Evolutionary conservation across 2,888 invertebrate species (phyloP), one percentile per base, ranked within the genome.

Genomic region (Brachyopa scutellaris): DNA sequence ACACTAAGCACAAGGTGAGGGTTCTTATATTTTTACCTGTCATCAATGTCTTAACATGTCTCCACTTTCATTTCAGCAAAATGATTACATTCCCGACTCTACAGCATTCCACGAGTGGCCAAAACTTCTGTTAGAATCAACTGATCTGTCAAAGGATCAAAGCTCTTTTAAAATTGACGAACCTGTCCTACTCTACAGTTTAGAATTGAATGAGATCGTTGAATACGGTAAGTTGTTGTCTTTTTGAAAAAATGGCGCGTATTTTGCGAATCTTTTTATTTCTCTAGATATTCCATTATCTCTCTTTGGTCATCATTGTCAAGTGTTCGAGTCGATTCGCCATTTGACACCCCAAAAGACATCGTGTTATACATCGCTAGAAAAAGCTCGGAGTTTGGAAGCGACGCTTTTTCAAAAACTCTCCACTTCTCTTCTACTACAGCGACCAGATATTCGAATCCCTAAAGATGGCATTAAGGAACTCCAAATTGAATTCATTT

Each of bases 231-330:
- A 53, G 8, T n/a, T 2, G 3, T 29, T 17, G 6, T 9, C 5
- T 2, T n/a, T 2, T 6, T 13, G 15, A 19, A 7, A n/a, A 13
- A 13, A 29, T n/a, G n/a, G n/a, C n/a, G n/a, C n/a, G n/a, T n/a
- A n/a, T 26, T 26, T 26, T 26, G 26, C 26, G 26, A 26, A 26
- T 13, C 9, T n/a, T 19, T 15, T 9, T 8, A 8, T 33, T 42
- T 53, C 23, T 21, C 9, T 31, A 84, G 89, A 88, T 49, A 74
- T 90, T 62, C 90, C 90, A 5, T 77, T 85, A 73, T 86, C 86
- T 0, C 85, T 88, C 8, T 85, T 86, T n/a, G 85, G 85, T 7
- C 66, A 87, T 2, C 67, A 82, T 13, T 90, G 90, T 47, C 87
- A 86, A 38, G 57, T 89, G 1, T 80, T 67, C 23, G 87, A 88